These are phyloP conservation scores for Rhinolophus sinicus DNA, from an alignment of 2,113 vertebrate species.

Conservation along the genomic window DNA sequence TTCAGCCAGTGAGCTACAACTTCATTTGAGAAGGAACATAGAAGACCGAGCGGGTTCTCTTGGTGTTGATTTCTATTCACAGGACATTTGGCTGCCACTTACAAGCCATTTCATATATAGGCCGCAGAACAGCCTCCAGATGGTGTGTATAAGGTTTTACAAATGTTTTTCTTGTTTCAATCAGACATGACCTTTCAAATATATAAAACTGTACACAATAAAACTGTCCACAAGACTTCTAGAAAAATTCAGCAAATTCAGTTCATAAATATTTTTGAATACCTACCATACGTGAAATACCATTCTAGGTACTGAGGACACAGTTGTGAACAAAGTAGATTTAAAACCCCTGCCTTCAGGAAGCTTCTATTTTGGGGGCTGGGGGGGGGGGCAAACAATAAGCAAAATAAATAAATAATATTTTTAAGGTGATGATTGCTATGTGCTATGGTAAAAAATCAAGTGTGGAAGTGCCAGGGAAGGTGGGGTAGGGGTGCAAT, in stretches of 20 bases:
- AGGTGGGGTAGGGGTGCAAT: too few relatives aligned
- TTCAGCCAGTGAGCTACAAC: neutral
- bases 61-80: neutral
- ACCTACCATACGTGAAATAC: neutral
- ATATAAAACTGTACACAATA: conserved; percentile 50
- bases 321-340: neutral
- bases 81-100: neutral
- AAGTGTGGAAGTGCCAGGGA: neutral
- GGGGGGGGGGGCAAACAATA: neutral
- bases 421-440: neutral
- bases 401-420: neutral
- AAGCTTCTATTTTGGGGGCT: neutral
- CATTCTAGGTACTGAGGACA: neutral
- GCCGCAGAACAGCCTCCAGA: neutral
- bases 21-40: neutral
- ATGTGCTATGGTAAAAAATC: neutral
- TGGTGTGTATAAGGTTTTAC: conserved; percentile 43
- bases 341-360: neutral
- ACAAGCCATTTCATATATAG: neutral
- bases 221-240: conserved; percentile 49
- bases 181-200: conserved; percentile 73
- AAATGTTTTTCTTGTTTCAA: conserved; percentile 66
- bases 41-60: neutral
- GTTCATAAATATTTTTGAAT: conserved; percentile 16
- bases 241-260: conserved; percentile 62